Percentiles rank a stretch among this genome's conserved stretches.
These are phyloP conservation scores for Upupa epops DNA, from an alignment of 2,113 vertebrate genomes.

Conservation along the genomic window DNA sequence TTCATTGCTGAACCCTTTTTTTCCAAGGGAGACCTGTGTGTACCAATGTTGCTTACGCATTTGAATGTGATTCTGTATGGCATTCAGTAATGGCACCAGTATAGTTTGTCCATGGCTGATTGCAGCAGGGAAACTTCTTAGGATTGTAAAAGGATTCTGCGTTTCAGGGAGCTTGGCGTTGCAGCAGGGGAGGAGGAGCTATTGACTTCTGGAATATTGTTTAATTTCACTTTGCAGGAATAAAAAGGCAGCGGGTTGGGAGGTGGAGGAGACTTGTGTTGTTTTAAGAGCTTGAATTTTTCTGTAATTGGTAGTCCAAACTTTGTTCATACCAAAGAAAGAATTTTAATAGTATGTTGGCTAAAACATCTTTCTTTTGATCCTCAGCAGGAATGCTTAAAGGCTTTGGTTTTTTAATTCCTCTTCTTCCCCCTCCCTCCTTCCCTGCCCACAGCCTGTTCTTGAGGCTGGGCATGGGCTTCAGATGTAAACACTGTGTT, in stretches of 20 bases:
- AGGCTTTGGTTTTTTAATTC: conserved; percentile 8
- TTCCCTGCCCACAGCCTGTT: background rate
- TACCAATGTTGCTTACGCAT: background rate
- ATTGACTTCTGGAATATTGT: background rate
- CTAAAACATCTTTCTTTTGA: conserved; percentile 5
- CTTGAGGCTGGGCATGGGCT: background rate
- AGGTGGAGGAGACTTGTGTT: background rate
- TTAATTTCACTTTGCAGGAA: background rate
- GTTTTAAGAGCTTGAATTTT: conserved; percentile 4
- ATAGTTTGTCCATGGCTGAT: background rate
- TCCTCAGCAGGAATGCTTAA: background rate
- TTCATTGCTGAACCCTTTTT: background rate
- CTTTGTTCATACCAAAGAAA: background rate
- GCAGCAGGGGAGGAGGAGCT: background rate
- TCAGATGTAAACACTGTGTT: background rate
- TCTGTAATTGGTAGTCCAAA: background rate
- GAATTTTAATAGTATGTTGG: conserved; percentile 26
- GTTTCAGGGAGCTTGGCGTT: background rate
- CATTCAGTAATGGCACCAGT: rapidly evolving
- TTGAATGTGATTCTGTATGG: background rate
- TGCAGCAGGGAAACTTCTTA: background rate
- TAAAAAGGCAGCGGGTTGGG: background rate
- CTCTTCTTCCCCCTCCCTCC: background rate
- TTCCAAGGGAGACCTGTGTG: background rate
- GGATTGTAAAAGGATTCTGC: background rate